Percentiles rank a stretch among this genome's conserved stretches.
phyloP scores from a whole-genome alignment of 2,113 vertebrate genomes.

The Tupaia chinensis region DNA sequence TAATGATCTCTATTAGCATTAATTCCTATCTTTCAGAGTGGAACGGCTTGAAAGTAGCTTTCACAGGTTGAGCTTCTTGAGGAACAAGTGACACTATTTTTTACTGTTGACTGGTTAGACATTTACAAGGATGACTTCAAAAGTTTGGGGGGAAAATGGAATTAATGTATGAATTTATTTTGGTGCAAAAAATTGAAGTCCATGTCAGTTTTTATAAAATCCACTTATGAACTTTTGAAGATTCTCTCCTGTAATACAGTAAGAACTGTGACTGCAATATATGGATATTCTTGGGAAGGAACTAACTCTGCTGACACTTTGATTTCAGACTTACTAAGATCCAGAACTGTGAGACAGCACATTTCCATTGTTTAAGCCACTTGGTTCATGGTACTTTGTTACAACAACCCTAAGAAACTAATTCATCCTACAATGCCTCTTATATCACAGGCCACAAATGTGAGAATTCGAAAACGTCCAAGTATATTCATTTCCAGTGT shows the following conservation, averaged over 20 bases:
- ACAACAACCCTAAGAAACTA: neutral
- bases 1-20: neutral
- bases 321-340: neutral
- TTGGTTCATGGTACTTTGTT: neutral
- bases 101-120: neutral
- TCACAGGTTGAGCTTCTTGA: neutral
- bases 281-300: neutral
- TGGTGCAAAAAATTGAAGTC: too few relatives aligned
- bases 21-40: neutral
- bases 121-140: neutral
- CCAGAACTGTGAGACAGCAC: neutral
- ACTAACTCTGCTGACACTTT: neutral
- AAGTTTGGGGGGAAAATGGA: too few relatives aligned
- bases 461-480: neutral
- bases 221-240: too few relatives aligned
- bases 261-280: too few relatives aligned
- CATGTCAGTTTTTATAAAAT: too few relatives aligned
- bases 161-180: too few relatives aligned
- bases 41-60: neutral
- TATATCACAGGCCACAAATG: neutral
- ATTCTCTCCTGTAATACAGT: too few relatives aligned
- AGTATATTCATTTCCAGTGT: neutral
- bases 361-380: neutral
- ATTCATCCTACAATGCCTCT: neutral
- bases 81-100: neutral